Percentiles rank a stretch among this genome's conserved stretches.
Conservation (phyloP, 2,888 invertebrate genomes). For the Trisateles emortualis region DNA sequence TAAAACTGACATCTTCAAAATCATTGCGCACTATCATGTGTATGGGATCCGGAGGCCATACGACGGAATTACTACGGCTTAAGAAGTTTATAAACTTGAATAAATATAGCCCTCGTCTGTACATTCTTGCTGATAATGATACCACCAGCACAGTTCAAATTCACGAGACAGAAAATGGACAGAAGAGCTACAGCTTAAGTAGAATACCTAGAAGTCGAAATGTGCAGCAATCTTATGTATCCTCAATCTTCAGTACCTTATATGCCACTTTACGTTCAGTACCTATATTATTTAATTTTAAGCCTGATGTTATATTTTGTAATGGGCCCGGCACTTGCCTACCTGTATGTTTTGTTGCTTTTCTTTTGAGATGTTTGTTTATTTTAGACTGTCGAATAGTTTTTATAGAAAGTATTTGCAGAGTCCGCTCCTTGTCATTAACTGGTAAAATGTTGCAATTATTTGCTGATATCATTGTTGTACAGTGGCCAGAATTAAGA, state of each 20-base stretch:
- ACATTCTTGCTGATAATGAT: slow-evolving; percentile 93
- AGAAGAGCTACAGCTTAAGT: slow-evolving; percentile 78
- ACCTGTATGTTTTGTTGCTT: slow-evolving; percentile 94
- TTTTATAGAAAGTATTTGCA: slow-evolving; percentile 98
- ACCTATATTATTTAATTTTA: slow-evolving; percentile 89
- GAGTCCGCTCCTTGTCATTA: slow-evolving; percentile 95
- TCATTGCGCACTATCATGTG: slow-evolving; percentile 87
- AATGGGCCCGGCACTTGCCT: slow-evolving; percentile 99
- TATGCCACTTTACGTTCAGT: slow-evolving; percentile 90
- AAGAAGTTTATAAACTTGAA: slow-evolving; percentile 87
- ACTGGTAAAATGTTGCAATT: slow-evolving; percentile 95
- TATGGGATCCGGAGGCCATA: slow-evolving; percentile 96
- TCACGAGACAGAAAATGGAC: slow-evolving; percentile 74
- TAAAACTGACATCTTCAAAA: slow-evolving; percentile 50
- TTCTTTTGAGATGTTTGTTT: slow-evolving; percentile 90
- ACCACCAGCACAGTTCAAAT: slow-evolving; percentile 91
- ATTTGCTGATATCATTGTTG: slow-evolving; percentile 94
- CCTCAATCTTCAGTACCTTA: slow-evolving; percentile 93
- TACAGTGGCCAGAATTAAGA: slow-evolving; percentile 96
- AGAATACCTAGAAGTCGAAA: slow-evolving; percentile 94
- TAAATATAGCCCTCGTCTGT: slow-evolving; percentile 91
- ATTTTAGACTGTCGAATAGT: slow-evolving; percentile 91
- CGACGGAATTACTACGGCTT: slow-evolving; percentile 96
- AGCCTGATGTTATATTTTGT: slow-evolving; percentile 94
- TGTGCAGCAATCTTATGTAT: slow-evolving; percentile 94